Evolutionary conservation across 2,797 vertebrate genomes (phyloP), one percentile per base, ranked within the genome.

Genomic region (Microtus agrestis): DNA sequence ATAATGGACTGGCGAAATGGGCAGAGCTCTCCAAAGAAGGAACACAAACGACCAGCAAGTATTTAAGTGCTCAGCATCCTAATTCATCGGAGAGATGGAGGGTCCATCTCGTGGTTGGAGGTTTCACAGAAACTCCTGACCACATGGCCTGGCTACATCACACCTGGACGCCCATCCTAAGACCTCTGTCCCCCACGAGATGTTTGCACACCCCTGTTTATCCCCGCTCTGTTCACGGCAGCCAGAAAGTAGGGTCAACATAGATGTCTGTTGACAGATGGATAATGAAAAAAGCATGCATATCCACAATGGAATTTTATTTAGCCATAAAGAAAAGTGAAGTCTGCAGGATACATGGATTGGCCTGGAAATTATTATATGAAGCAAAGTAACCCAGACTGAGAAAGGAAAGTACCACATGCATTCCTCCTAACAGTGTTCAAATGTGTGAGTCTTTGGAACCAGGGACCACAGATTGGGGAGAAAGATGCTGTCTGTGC

Each of bases 261-360:
- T 84, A 65, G 37, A 65, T 31, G 46, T 63, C 80, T 65, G 40
- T 31, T 65, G 61, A 84, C 59, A 65, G 29, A 84, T 34, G 61
- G 59, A 65, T 63, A 84, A 65, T 67, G 40, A 85, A 65, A 15
- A 81, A 67, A 7, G 4, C 6, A 29, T 65, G 14, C 34, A 10
- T 25, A 21, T 34, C 43, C 40, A 21, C 61, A 48, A 34, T 46
- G 31, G 81, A 34, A 46, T 67, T 46, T 65, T 61, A 61, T 65
- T 65, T 43, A 85, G 61, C 29, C 40, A 65, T 84, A 63, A 84
- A 82, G 59, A 43, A 82, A 82, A 85, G 40, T 34, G 29, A 67
- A 65, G 23, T 65, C 46, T 65, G 27, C 15, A 65, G 61, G 40
- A 65, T 82, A 34, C 46, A 34, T 34, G 29, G 27, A 40, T 46